Conservation (phyloP, 2,888 invertebrate species). For the Harpalus rubripes region DNA sequence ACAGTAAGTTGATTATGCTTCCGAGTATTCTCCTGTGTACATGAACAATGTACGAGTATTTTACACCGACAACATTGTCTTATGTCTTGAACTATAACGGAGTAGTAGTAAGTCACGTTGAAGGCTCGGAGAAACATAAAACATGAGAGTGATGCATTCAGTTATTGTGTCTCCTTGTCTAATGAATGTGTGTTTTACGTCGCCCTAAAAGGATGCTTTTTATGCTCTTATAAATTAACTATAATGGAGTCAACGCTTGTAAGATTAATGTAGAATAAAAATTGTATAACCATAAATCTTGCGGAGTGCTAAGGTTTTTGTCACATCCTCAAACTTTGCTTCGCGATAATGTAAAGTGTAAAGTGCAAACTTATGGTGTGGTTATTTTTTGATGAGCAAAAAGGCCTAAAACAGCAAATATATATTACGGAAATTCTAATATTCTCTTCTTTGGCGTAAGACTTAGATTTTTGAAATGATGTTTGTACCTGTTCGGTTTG, state of each 20-base stretch:
- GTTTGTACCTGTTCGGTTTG: too few relatives aligned
- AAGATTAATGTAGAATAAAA: constrained; percentile 45
- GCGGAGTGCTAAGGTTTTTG: constrained; percentile 12
- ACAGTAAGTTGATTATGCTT: not conserved
- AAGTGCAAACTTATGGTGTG: not conserved
- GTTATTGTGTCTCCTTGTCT: constrained; percentile 9
- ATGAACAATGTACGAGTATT: not conserved
- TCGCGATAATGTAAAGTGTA: not conserved
- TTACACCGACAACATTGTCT: constrained; percentile 23
- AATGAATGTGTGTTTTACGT: constrained; percentile 41
- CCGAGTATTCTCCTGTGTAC: not conserved
- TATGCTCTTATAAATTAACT: constrained; percentile 42
- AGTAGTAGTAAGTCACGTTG: constrained; percentile 7
- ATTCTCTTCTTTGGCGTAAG: too few relatives aligned
- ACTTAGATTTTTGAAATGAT: not conserved
- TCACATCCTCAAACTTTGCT: constrained; percentile 25
- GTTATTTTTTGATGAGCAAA: not conserved
- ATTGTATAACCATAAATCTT: constrained; percentile 41
- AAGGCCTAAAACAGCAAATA: not conserved
- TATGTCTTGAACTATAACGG: constrained; percentile 33
- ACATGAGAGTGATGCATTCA: constrained; percentile 30
- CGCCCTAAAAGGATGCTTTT: constrained; percentile 33
- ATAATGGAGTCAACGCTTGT: constrained; percentile 34
- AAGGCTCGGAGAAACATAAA: constrained; percentile 18
- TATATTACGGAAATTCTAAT: not conserved